Conservation (phyloP, 2,797 vertebrate genomes). For the Girardinus metallicus region DNA sequence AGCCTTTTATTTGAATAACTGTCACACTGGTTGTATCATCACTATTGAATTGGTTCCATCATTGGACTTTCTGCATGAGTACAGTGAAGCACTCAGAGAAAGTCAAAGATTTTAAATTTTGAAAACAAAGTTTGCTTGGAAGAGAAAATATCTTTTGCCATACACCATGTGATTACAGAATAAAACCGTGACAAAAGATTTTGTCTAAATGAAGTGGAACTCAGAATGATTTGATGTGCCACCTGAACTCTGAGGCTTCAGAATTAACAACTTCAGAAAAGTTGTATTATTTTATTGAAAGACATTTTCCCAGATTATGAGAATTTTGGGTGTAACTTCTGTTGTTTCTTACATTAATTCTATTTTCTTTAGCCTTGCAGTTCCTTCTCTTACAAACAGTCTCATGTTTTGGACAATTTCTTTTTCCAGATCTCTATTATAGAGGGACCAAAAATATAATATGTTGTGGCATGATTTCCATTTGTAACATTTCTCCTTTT, state of each 20-base stretch:
- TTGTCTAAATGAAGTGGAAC: background rate
- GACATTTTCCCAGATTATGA: background rate
- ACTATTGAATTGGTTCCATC: background rate
- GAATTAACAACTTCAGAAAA: background rate
- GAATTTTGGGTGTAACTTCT: background rate
- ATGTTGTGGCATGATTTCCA: background rate
- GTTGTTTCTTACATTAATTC: background rate
- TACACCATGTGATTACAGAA: background rate
- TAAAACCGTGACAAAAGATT: background rate
- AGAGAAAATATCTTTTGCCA: background rate
- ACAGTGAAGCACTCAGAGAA: background rate
- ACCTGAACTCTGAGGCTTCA: background rate
- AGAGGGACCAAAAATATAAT: background rate
- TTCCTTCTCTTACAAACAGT: background rate
- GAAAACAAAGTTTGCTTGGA: background rate
- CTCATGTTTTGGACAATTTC: background rate
- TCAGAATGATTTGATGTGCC: background rate
- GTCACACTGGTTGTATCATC: background rate
- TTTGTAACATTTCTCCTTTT: constrained; percentile 2
- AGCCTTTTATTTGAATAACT: background rate
- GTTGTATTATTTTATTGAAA: background rate
- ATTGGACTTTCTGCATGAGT: background rate
- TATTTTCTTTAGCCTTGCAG: background rate
- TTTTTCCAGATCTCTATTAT: background rate
- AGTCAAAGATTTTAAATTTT: background rate